Evolutionary conservation across 2,888 invertebrate genomes (phyloP).

Genomic region (Phortica okadai): DNA sequence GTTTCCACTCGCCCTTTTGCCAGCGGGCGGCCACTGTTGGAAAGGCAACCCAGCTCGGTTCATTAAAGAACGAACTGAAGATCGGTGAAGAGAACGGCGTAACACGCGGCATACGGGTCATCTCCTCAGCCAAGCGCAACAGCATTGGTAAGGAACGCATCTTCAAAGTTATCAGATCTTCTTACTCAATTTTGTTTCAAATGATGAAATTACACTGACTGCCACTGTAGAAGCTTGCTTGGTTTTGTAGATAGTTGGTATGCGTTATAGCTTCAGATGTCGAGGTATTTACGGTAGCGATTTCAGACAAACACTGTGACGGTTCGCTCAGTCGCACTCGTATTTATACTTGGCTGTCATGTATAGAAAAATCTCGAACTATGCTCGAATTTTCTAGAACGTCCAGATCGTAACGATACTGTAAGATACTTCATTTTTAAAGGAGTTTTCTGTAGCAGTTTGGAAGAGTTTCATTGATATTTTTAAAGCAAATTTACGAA

Average conservation of each 20-base stretch:
- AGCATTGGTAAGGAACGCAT: conserved; percentile 71
- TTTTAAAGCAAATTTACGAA: too few relatives aligned
- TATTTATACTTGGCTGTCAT: not conserved
- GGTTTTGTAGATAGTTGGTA: too few relatives aligned
- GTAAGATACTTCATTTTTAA: too few relatives aligned
- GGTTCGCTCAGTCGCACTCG: not conserved
- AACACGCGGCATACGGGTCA: conserved; percentile 51
- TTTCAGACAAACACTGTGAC: not conserved
- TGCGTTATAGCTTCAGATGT: not conserved
- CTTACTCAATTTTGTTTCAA: conserved; percentile 17
- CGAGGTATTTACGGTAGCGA: not conserved
- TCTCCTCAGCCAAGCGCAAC: conserved; percentile 65
- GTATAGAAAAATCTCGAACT: not conserved
- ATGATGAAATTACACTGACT: conserved; percentile 43
- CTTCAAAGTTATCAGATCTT: conserved; percentile 26
- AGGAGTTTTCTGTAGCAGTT: too few relatives aligned
- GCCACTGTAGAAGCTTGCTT: too few relatives aligned
- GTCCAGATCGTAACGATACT: not conserved
- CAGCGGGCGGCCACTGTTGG: conserved; percentile 53
- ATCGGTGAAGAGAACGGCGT: conserved; percentile 43
- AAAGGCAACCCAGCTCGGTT: conserved; percentile 50
- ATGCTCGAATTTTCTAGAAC: not conserved
- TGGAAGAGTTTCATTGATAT: too few relatives aligned
- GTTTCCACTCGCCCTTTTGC: conserved; percentile 49
- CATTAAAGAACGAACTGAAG: conserved; percentile 52